These are phyloP conservation scores for Datnioides undecimradiatus DNA, from an alignment of 2,113 vertebrate species.

Conservation along the genomic window DNA sequence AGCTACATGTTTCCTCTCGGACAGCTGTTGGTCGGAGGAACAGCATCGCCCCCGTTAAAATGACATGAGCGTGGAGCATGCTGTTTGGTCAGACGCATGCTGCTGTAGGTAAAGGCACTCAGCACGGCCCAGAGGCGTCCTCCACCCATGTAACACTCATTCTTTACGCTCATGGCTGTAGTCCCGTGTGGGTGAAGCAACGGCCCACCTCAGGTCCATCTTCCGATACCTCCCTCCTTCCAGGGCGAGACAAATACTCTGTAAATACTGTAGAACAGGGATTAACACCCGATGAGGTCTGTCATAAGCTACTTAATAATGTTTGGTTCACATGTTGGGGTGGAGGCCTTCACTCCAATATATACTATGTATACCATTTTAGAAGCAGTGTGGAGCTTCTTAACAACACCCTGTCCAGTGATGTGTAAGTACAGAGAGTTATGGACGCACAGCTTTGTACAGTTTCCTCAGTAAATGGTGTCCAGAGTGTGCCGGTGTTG, in stretches of 20 bases:
- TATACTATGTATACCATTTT: not conserved
- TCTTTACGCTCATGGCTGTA: not conserved
- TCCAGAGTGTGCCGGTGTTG: conserved; percentile 19
- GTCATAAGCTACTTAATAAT: conserved; percentile 7
- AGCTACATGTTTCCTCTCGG: conserved; percentile 35
- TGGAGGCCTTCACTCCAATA: conserved; percentile 27
- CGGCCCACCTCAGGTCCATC: not conserved
- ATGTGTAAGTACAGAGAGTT: not conserved
- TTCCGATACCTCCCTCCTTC: not conserved
- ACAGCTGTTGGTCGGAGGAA: conserved; percentile 3
- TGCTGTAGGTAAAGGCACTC: conserved; percentile 74
- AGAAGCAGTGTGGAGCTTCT: conserved; percentile 1
- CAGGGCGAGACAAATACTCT: not conserved
- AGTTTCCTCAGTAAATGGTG: not conserved
- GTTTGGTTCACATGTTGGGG: conserved; percentile 10
- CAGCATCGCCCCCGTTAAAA: not conserved
- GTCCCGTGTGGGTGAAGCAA: not conserved
- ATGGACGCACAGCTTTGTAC: conserved; percentile 16
- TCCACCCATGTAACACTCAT: not conserved
- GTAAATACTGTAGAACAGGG: not conserved
- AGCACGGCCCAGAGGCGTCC: conserved; percentile 33
- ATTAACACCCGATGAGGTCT: not conserved
- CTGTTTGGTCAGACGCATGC: conserved; percentile 53
- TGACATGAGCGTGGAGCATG: conserved; percentile 28
- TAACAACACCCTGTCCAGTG: not conserved